phyloP scores from a whole-genome alignment of 2,113 vertebrate species.

The Pterocles gutturalis region DNA sequence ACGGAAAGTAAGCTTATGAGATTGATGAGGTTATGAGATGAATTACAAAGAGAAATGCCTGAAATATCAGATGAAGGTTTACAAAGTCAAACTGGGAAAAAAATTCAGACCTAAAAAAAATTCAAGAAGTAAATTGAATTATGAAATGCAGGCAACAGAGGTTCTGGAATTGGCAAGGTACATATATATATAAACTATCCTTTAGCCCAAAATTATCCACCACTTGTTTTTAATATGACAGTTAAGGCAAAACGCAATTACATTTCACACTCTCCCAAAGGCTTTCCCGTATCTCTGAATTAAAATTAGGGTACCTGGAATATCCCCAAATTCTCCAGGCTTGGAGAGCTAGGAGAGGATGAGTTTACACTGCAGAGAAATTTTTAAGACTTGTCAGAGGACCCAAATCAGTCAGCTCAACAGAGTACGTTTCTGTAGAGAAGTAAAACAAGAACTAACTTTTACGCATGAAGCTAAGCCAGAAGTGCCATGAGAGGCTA shows the following conservation, averaged over 20 bases:
- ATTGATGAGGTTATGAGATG: neutral
- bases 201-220: neutral
- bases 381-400: neutral
- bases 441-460: neutral
- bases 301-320: neutral
- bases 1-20: neutral
- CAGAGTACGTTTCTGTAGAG: neutral
- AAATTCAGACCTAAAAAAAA: neutral
- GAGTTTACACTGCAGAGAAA: neutral
- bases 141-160: neutral
- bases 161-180: neutral
- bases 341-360: neutral
- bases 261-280: neutral
- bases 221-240: neutral
- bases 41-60: neutral
- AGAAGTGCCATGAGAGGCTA: neutral
- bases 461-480: neutral
- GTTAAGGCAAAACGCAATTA: neutral
- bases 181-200: neutral
- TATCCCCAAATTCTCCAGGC: neutral
- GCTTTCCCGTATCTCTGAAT: neutral
- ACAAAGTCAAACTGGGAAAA: neutral
- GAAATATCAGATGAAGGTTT: neutral
- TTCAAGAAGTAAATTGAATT: neutral
- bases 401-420: neutral